These are phyloP conservation scores for Lytechinus pictus DNA, from an alignment of 35 echinoderm and acorn worm species.

Conservation along the genomic window DNA sequence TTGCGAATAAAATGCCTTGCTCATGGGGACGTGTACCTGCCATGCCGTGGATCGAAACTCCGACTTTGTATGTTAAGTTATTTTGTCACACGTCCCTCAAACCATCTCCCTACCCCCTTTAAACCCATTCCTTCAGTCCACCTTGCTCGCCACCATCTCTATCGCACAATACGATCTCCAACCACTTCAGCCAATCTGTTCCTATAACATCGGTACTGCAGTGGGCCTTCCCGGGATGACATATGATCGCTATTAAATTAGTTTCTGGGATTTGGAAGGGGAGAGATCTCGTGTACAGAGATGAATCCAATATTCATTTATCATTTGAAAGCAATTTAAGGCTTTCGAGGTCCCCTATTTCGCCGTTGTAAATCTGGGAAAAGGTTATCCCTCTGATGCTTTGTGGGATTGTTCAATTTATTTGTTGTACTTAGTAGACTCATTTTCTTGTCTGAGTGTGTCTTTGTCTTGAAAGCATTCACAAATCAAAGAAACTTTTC, in stretches of 20 bases:
- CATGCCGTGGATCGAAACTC: too few relatives aligned
- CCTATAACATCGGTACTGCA: neutral
- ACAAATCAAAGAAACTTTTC: neutral
- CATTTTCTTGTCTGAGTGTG: neutral
- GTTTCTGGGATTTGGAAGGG: neutral
- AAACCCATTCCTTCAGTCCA: too few relatives aligned
- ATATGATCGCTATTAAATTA: slow-evolving; percentile 20
- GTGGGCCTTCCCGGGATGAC: neutral
- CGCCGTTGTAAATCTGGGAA: neutral
- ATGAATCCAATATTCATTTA: slow-evolving; percentile 13
- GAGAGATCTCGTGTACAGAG: neutral
- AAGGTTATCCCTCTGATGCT: neutral
- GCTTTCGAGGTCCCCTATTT: neutral
- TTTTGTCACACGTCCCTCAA: too few relatives aligned
- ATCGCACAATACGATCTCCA: too few relatives aligned
- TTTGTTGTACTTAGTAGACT: neutral
- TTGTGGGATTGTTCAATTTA: neutral
- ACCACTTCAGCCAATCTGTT: neutral
- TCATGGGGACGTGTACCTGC: too few relatives aligned
- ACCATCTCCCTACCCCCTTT: too few relatives aligned
- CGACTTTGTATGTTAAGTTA: too few relatives aligned
- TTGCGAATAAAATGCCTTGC: too few relatives aligned
- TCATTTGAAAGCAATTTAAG: slow-evolving; percentile 8
- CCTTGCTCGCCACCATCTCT: too few relatives aligned
- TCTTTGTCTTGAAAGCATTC: neutral